Conservation (phyloP, 2,797 vertebrate genomes). For the Paramormyrops hopkinsi region DNA sequence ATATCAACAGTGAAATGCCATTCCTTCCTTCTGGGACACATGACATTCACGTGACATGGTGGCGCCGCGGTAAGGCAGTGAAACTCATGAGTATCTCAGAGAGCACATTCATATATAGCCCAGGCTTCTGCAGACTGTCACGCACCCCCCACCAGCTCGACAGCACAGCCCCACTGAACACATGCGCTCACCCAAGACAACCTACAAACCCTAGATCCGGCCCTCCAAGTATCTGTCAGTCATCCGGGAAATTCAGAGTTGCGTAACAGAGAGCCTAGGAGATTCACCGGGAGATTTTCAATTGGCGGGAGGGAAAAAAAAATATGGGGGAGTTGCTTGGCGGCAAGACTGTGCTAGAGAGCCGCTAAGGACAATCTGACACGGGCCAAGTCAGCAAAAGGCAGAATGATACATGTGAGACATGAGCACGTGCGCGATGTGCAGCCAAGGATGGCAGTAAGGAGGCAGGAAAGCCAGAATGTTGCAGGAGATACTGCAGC, state of each 20-base stretch:
- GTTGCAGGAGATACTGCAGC: not conserved
- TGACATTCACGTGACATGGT: not conserved
- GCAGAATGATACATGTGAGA: not conserved
- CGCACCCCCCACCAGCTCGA: not conserved
- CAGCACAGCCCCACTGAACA: not conserved
- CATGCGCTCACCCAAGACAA: not conserved
- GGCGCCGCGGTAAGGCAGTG: not conserved
- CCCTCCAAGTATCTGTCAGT: not conserved
- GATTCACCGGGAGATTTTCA: not conserved
- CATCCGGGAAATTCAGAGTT: not conserved
- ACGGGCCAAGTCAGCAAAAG: not conserved
- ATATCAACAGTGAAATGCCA: not conserved
- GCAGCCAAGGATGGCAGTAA: not conserved
- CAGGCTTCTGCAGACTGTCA: not conserved
- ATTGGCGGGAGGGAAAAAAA: not conserved
- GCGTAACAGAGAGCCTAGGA: not conserved
- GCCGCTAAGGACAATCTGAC: not conserved
- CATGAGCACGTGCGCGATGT: not conserved
- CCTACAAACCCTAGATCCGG: not conserved
- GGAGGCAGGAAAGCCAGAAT: not conserved
- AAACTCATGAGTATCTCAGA: not conserved
- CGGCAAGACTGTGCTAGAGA: not conserved
- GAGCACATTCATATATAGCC: not conserved
- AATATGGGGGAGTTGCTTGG: not conserved
- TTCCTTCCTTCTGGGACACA: not conserved